phyloP scores from a whole-genome alignment of 2,113 vertebrate genomes.

The Seriola aureovittata region DNA sequence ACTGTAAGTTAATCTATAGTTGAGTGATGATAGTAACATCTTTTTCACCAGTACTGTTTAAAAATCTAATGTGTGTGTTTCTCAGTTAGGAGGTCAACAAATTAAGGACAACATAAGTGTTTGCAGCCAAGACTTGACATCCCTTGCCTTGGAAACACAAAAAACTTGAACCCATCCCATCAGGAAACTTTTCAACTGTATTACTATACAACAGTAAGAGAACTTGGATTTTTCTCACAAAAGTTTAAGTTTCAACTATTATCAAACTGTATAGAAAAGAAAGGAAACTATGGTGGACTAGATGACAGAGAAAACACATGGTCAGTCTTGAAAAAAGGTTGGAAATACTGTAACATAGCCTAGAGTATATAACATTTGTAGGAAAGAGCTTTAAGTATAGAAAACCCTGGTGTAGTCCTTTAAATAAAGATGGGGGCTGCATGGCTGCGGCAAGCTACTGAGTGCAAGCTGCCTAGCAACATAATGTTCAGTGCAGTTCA shows the following conservation, averaged over 20 bases:
- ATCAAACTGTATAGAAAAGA: conserved; percentile 8
- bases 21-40: background rate
- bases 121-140: background rate
- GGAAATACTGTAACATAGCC: background rate
- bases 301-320: background rate
- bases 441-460: background rate
- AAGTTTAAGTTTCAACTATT: conserved; percentile 1
- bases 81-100: background rate
- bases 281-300: background rate
- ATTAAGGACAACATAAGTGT: background rate
- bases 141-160: background rate
- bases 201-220: background rate
- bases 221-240: background rate
- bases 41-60: background rate
- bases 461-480: background rate
- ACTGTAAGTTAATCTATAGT: background rate
- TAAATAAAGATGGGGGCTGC: background rate
- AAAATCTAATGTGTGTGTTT: background rate
- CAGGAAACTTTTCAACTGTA: background rate
- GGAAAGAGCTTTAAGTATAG: background rate
- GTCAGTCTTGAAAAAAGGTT: background rate
- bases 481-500: conserved; percentile 20
- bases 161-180: background rate
- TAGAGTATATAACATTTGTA: background rate
- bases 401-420: background rate